phyloP scores from a whole-genome alignment of 2,113 vertebrate species.

The Hassar affinis region DNA sequence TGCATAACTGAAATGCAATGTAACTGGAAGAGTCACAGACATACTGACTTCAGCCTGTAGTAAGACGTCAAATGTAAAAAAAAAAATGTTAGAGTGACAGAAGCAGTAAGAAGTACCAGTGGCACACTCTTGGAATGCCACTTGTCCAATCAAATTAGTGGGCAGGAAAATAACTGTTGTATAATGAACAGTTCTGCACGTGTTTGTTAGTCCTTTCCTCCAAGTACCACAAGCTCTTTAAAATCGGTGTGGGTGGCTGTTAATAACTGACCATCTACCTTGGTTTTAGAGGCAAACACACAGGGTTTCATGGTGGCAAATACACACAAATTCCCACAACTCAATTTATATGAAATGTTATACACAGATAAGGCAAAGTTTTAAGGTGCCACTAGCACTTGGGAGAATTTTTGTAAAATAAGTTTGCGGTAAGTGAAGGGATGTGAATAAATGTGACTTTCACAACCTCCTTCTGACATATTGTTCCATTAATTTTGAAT shows the following conservation, averaged over 20 bases:
- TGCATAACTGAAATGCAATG: too few species aligned
- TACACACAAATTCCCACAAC: background rate
- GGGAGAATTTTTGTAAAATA: too few species aligned
- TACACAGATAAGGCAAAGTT: background rate
- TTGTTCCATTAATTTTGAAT: background rate
- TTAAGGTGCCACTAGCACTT: background rate
- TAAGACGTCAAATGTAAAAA: too few species aligned
- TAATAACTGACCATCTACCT: background rate
- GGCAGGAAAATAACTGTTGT: background rate
- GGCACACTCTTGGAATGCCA: background rate
- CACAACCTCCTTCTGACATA: background rate
- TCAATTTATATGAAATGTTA: background rate
- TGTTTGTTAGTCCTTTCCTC: background rate
- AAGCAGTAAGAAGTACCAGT: background rate
- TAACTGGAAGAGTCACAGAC: too few species aligned
- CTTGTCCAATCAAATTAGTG: background rate
- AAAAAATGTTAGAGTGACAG: background rate
- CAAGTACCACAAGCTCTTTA: background rate
- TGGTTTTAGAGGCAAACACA: background rate
- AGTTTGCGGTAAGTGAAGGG: too few species aligned
- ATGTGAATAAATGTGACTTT: too few species aligned
- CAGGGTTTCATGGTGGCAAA: background rate
- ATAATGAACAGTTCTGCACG: background rate
- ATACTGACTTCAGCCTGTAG: too few species aligned
- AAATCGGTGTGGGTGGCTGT: background rate